Percentiles rank a stretch among this genome's conserved stretches.
Evolutionary conservation across 2,797 vertebrate genomes (phyloP).

Genomic region (Pitangus sulphuratus): DNA sequence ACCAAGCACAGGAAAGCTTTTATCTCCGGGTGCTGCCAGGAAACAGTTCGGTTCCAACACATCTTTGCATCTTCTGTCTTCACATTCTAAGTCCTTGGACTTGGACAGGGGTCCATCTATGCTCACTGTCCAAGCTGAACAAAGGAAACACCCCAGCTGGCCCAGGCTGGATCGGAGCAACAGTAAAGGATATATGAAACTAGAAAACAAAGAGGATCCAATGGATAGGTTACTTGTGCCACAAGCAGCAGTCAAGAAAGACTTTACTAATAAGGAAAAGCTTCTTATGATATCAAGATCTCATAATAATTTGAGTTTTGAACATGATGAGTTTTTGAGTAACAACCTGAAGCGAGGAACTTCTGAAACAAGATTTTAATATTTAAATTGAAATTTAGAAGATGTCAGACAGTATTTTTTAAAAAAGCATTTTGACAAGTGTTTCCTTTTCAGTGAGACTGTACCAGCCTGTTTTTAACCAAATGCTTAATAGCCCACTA

Average conservation of each 20-base stretch:
- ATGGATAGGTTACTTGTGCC: slow-evolving; percentile 86
- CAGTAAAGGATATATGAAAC: slow-evolving; percentile 91
- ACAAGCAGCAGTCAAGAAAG: slow-evolving; percentile 78
- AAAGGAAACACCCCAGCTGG: slow-evolving; percentile 97
- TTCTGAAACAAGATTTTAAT: slow-evolving; percentile 95
- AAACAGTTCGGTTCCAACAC: slow-evolving; percentile 94
- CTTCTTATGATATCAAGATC: slow-evolving; percentile 98
- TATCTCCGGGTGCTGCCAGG: slow-evolving; percentile 89
- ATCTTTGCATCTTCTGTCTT: slow-evolving; percentile 90
- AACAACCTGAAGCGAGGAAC: slow-evolving; percentile 91
- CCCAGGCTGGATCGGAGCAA: slow-evolving; percentile 95
- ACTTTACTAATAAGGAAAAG: slow-evolving; percentile 97
- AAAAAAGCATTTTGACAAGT: slow-evolving; percentile 50
- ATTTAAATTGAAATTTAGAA: slow-evolving; percentile 60
- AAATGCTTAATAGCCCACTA: slow-evolving; percentile 44
- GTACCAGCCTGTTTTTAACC: slow-evolving; percentile 60
- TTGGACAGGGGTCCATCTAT: slow-evolving; percentile 86
- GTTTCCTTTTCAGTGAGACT: slow-evolving; percentile 63
- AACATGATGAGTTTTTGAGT: slow-evolving; percentile 93
- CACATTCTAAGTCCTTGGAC: slow-evolving; percentile 96
- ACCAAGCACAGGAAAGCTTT: slow-evolving; percentile 81
- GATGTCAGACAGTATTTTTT: slow-evolving; percentile 56
- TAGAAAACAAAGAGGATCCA: slow-evolving; percentile 95
- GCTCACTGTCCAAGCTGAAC: slow-evolving; percentile 90
- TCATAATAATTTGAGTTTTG: slow-evolving; percentile 97